Percentiles rank a stretch among this genome's conserved stretches.
Conservation (phyloP, 2,113 vertebrate species). For the Oreochromis spilurus region DNA sequence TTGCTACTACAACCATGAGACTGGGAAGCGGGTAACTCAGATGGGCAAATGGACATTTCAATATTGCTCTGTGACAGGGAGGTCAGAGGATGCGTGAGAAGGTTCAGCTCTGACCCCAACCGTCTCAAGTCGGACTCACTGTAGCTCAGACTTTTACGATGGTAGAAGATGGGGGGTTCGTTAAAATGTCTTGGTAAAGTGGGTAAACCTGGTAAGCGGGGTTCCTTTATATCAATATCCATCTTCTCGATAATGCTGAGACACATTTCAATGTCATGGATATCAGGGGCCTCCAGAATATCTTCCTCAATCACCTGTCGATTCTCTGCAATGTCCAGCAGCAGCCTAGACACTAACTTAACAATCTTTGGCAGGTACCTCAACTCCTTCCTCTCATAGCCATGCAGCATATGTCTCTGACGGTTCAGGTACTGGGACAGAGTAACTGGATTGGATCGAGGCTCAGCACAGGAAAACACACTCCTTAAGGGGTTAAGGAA, state of each 20-base stretch:
- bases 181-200: constrained; percentile 71
- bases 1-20: constrained; percentile 20
- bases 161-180: constrained; percentile 76
- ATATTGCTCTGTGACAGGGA: constrained; percentile 54
- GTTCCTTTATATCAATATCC: constrained; percentile 62
- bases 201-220: constrained; percentile 54
- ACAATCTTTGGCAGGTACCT: constrained; percentile 88
- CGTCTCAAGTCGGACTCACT: constrained; percentile 88
- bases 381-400: constrained; percentile 85
- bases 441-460: constrained; percentile 78
- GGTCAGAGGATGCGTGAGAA: constrained; percentile 72
- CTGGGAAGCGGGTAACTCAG: not conserved
- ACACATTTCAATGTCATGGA: constrained; percentile 79
- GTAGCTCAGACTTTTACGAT: constrained; percentile 85
- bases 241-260: constrained; percentile 65
- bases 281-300: constrained; percentile 75
- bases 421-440: constrained; percentile 87
- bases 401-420: constrained; percentile 90
- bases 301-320: constrained; percentile 82
- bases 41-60: constrained; percentile 5
- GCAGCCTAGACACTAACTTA: constrained; percentile 80
- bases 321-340: constrained; percentile 87
- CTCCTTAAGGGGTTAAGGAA: constrained; percentile 86
- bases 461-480: constrained; percentile 83
- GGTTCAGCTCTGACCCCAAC: constrained; percentile 73